A percentile compares a stretch with the other conserved stretches of the same genome.
Conservation (phyloP, 2,888 invertebrate genomes). For the Drosophila mayaguana region DNA sequence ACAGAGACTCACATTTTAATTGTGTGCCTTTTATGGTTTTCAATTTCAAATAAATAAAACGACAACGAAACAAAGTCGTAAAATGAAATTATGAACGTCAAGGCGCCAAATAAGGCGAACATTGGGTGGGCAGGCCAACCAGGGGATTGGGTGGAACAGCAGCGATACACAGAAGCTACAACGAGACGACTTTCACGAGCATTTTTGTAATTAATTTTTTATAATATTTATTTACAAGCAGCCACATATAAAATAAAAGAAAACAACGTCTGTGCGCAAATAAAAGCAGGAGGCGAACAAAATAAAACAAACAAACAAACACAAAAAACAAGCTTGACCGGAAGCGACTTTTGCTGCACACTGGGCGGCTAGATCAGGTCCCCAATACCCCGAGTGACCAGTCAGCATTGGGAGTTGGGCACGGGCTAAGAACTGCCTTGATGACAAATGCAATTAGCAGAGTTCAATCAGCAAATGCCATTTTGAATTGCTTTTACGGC, state of each 20-base stretch:
- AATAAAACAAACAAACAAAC: slow-evolving; percentile 30
- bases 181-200: slow-evolving; percentile 68
- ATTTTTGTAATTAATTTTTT: slow-evolving; percentile 73
- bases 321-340: slow-evolving; percentile 70
- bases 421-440: slow-evolving; percentile 17
- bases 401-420: slow-evolving; percentile 38
- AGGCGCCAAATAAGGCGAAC: slow-evolving; percentile 72
- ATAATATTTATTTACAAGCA: slow-evolving; percentile 59
- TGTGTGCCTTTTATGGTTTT: slow-evolving; percentile 77
- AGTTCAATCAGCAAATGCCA: slow-evolving; percentile 19
- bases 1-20: slow-evolving; percentile 57
- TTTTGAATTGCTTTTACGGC: slow-evolving; percentile 15
- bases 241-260: slow-evolving; percentile 17
- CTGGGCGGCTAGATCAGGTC: slow-evolving; percentile 57
- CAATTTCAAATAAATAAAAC: slow-evolving; percentile 78
- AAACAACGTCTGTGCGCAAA: slow-evolving; percentile 48
- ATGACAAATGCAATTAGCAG: slow-evolving; percentile 12
- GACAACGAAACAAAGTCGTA: slow-evolving; percentile 75
- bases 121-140: slow-evolving; percentile 18
- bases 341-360: slow-evolving; percentile 58
- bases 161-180: slow-evolving; percentile 61
- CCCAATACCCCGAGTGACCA: slow-evolving; percentile 20
- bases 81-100: slow-evolving; percentile 80
- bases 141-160: background rate
- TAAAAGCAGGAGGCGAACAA: slow-evolving; percentile 69